These are phyloP conservation scores for Euwallacea similis DNA, from an alignment of 1,140 invertebrate genomes.

Conservation along the genomic window DNA sequence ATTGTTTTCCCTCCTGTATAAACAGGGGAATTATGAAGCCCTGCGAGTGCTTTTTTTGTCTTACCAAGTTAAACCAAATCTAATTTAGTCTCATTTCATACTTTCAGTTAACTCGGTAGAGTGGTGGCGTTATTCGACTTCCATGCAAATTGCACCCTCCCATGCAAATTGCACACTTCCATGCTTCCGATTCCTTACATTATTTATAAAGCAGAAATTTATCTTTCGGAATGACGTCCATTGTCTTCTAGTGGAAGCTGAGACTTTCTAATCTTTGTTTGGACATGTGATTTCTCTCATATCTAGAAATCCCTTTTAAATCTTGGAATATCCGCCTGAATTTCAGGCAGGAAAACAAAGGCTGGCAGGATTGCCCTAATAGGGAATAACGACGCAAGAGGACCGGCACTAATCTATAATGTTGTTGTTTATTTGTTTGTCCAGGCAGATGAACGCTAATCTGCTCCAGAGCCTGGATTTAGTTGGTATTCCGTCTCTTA, in stretches of 20 bases:
- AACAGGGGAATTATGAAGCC: slow-evolving; percentile 9
- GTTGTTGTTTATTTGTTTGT: slow-evolving; percentile 12
- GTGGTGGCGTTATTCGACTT: too few species aligned
- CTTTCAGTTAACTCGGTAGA: neutral
- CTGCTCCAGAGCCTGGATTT: slow-evolving; percentile 3
- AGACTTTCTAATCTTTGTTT: too few species aligned
- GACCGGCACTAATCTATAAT: slow-evolving; percentile 7
- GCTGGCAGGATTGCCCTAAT: slow-evolving; percentile 5
- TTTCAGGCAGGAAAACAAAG: neutral
- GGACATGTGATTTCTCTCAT: too few species aligned
- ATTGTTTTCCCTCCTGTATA: slow-evolving; percentile 22
- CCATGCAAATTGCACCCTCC: too few species aligned
- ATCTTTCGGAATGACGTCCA: too few species aligned
- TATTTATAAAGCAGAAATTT: too few species aligned
- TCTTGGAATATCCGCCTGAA: too few species aligned
- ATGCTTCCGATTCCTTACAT: too few species aligned
- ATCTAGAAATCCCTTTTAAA: too few species aligned
- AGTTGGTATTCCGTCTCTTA: slow-evolving; percentile 7
- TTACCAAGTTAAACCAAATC: neutral
- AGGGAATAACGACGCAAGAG: slow-evolving; percentile 16
- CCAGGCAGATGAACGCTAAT: slow-evolving; percentile 6
- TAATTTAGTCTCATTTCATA: neutral
- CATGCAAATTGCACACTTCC: too few species aligned
- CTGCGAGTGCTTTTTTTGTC: slow-evolving; percentile 5
- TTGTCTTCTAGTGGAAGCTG: too few species aligned